These are phyloP conservation scores for Nipponia nippon DNA, from an alignment of 2,113 vertebrate species.

Conservation along the genomic window DNA sequence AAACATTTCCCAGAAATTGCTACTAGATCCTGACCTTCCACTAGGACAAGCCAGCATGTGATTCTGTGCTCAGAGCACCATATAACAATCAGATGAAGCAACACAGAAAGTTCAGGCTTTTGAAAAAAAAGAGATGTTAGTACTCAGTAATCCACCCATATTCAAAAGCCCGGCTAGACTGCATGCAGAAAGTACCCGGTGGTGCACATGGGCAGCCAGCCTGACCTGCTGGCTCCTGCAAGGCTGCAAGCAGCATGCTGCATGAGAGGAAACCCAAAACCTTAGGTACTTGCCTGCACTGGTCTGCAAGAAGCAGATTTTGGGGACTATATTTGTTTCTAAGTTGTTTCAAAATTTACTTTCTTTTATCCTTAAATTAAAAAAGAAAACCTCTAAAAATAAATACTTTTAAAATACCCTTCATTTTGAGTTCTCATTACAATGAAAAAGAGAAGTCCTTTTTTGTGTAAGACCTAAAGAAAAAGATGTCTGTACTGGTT, in stretches of 20 bases:
- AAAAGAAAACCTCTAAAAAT: not conserved
- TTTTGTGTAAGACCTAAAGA: not conserved
- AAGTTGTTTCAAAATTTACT: not conserved
- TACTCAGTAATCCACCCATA: not conserved
- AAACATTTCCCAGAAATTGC: not conserved
- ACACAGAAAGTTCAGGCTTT: not conserved
- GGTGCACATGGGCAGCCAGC: not conserved
- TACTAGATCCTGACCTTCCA: not conserved
- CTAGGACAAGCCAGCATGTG: not conserved
- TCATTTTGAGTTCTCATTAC: not conserved
- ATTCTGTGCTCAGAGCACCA: not conserved
- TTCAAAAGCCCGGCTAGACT: not conserved
- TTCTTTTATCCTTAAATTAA: not conserved
- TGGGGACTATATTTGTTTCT: not conserved
- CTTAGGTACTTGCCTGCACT: not conserved
- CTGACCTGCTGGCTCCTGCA: not conserved
- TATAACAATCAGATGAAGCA: not conserved
- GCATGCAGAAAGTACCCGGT: not conserved
- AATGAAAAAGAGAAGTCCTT: not conserved
- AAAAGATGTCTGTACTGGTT: not conserved
- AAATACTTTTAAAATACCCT: not conserved
- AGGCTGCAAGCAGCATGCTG: fast-evolving
- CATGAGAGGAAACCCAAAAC: not conserved
- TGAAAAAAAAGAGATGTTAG: not conserved
- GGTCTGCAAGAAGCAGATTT: not conserved